Evolutionary conservation across 2,113 vertebrate species (phyloP), one percentile per base, ranked within the genome.

Genomic region (Pelmatolapia mariae): DNA sequence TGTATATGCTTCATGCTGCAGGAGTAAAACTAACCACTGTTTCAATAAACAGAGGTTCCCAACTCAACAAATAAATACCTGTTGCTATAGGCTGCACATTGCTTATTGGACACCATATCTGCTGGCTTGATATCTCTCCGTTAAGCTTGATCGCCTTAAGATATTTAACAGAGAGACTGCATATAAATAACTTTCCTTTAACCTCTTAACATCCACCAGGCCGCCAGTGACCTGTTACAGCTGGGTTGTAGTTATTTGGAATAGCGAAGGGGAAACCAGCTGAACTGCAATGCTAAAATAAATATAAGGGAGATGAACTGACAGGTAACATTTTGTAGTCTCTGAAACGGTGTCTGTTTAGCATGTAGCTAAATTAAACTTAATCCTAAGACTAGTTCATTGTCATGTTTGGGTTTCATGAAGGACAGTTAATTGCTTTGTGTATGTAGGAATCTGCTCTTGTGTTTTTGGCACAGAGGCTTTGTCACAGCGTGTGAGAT

Each of bases 21-120:
- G 10, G 10, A 68, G 33, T 66, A 3, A 38, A 66, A 38, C 6
- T 66, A 66, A 66, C 4, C 31, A 0, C 36, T 22, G 11, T 22
- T 43, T 6, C 38, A 40, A 6, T 71, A 43, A 43, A 71, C 66
- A 16, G 36, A 22, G n/a, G n/a, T 40, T 68, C 19, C 33, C 10
- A 68, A 43, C 36, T 15, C 11, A 26, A 71, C 38, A 43, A 15
- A 16, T 24, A 45, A 45, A 18, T 45, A 73, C 40, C 5, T 40
- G 38, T 24, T 43, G 7, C 66, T 40, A 15, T 10, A 24, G n/a
- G 38, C 13, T 24, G 11, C 38, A 43, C 0, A 43, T 24, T 15
- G 12, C 12, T 33, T 6, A 12, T 7, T 1, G 38, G n/a, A 71
- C 36, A 43, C 66, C 2, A 43, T 22, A 38, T 43, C 19, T 71